Percentiles rank a stretch among this genome's conserved stretches.
Conservation (phyloP, 2,113 vertebrate genomes). For the Thomomys bottae region DNA sequence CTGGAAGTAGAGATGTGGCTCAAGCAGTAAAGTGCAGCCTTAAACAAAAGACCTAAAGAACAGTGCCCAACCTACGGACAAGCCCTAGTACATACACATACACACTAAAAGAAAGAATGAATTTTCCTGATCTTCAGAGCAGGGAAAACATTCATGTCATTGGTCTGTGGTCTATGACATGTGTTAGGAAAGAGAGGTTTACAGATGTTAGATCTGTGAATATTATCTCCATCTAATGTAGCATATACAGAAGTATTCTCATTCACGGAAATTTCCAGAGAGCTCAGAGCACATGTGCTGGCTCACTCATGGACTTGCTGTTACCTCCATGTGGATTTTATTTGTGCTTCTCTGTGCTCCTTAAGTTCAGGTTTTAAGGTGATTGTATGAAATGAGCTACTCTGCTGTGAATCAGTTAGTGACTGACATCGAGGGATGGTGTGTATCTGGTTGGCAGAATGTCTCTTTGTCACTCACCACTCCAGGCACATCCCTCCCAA, state of each 20-base stretch:
- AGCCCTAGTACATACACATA: background rate
- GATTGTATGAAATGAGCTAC: no score
- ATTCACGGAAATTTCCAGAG: conserved; percentile 2
- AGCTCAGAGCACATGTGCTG: background rate
- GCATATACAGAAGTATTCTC: background rate
- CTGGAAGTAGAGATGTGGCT: no score
- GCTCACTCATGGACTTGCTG: background rate
- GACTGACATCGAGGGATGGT: no score
- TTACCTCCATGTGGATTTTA: background rate
- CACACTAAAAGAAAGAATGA: background rate
- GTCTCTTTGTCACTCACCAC: background rate
- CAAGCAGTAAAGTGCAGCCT: no score
- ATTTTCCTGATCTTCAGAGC: conserved; percentile 6
- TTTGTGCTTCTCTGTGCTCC: background rate
- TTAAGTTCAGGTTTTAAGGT: background rate
- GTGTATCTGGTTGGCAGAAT: background rate
- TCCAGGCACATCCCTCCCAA: no score
- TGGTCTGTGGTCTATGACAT: background rate
- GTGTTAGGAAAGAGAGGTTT: background rate
- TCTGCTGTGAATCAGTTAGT: no score
- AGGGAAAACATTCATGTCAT: background rate
- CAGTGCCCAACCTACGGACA: background rate
- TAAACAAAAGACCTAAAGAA: no score
- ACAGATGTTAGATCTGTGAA: background rate
- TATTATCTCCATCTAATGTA: background rate